Conservation (phyloP, 2,113 vertebrate genomes). For the Gorsachius goisagi region DNA sequence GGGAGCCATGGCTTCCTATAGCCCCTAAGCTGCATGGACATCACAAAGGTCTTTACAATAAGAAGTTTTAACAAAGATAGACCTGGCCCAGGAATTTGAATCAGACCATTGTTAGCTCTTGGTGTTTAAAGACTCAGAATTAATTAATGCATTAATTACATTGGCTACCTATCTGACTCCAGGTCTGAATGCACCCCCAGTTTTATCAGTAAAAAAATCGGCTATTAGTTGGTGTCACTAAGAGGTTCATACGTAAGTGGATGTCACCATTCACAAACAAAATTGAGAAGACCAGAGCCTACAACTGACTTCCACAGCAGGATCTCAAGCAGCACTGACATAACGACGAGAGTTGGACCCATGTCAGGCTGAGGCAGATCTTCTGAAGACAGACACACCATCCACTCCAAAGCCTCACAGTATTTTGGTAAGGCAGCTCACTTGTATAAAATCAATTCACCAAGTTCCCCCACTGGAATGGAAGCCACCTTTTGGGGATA, state of each 20-base stretch:
- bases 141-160: neutral
- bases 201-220: neutral
- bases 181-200: neutral
- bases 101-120: neutral
- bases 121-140: neutral
- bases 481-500: neutral
- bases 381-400: neutral
- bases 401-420: neutral
- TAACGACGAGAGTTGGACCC: rapidly evolving
- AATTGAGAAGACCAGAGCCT: neutral
- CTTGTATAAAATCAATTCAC: neutral
- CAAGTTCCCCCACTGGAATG: neutral
- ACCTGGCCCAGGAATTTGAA: neutral
- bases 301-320: neutral
- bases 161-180: neutral
- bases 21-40: neutral
- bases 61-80: neutral
- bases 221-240: neutral
- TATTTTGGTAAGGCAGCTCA: neutral
- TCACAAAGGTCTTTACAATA: neutral
- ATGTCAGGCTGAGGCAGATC: neutral
- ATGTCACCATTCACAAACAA: neutral
- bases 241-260: neutral
- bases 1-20: neutral
- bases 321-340: neutral